Evolutionary conservation across 2,888 invertebrate genomes (phyloP).

Genomic region (Hypena proboscidalis): DNA sequence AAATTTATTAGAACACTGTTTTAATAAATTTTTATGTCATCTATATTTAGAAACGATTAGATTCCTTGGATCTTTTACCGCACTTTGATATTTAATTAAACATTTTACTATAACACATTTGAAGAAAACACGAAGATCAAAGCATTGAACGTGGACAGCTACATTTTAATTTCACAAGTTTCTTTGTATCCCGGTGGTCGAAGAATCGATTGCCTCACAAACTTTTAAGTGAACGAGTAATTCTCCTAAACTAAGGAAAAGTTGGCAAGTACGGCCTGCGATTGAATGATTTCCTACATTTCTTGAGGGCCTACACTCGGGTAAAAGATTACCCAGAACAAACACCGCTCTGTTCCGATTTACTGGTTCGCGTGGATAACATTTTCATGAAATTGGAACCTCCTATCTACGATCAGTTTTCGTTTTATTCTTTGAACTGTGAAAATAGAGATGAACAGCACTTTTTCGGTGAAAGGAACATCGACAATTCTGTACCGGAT

Average conservation of each 20-base stretch:
- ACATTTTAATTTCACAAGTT: conserved; percentile 4
- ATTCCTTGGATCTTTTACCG: too few species aligned
- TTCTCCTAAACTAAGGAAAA: conserved; percentile 21
- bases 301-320: conserved; percentile 2
- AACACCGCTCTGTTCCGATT: background rate
- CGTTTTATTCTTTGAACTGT: background rate
- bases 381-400: conserved; percentile 5
- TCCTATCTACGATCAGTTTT: background rate
- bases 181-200: conserved; percentile 11
- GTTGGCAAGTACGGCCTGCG: conserved; percentile 24
- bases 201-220: conserved; percentile 26
- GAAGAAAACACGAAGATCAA: too few species aligned
- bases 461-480: background rate
- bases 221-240: conserved; percentile 31
- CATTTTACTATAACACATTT: too few species aligned
- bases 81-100: too few species aligned
- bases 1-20: too few species aligned
- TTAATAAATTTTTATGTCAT: too few species aligned
- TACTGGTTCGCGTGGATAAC: background rate
- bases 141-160: background rate
- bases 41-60: too few species aligned
- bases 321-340: conserved; percentile 5
- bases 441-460: background rate
- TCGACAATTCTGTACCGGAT: too few species aligned
- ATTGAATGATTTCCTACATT: conserved; percentile 22